Base-by-base conservation (phyloP, 1,140 invertebrate genomes). In the Anadara kagoshimensis region DNA sequence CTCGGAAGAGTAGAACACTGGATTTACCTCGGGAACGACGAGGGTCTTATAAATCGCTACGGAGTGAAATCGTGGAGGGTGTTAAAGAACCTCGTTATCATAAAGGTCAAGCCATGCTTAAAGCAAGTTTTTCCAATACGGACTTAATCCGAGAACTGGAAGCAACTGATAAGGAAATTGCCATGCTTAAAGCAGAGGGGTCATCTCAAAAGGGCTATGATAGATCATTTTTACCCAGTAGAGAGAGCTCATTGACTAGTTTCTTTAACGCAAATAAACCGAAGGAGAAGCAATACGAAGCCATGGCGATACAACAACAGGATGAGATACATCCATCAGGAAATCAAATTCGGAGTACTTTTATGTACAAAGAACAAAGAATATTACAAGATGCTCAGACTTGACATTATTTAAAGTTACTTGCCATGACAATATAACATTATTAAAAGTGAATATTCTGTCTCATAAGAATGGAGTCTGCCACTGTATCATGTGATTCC, bases 341-440 rank as follows among this genome's bases (percentile, higher is more conserved):
- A 51, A 45, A 70, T 54, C 61, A 70, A 26, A 41, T 70, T 10
- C 53, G 65, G 18, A 47, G 53, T 24, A 73, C 70, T 16, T 53
- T 63, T 29, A 73, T 63, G 8, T 73, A 73, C 45, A 73, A 66
- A 56, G 62, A 73, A 20, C 44, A 73, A 47, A 62, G 57, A 68
- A 69, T 69, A 4, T n/a, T 22, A 47, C 56, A 69, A 20, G 59
- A 69, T 18, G 43, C 57, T 14, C 47, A 45, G 59, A 44, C 45
- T 11, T 69, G 53, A 54, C 29, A 24, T 18, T n/a, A n/a, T n/a
- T n/a, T n/a, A n/a, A n/a, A n/a, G n/a, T n/a, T n/a, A n/a, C n/a
- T n/a, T n/a, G n/a, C n/a, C n/a, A n/a, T n/a, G n/a, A n/a, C n/a
- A n/a, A n/a, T n/a, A n/a, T n/a, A n/a, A n/a, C n/a, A n/a, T n/a